Base-by-base conservation (phyloP, 2,888 invertebrate genomes). In the Aphrophora alni region DNA sequence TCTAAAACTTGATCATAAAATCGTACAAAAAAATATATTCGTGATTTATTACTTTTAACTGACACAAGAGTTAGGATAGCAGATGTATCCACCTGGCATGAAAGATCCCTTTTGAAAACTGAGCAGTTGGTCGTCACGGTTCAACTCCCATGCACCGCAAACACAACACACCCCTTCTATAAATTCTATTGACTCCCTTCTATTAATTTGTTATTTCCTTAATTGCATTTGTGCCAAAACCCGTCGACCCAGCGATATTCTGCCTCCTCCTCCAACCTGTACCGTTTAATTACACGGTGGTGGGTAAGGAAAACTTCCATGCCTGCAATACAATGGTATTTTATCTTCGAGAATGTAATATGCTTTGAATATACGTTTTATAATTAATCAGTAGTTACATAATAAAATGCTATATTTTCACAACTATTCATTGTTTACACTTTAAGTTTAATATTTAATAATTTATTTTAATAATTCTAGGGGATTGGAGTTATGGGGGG, bases 401-500 rank as follows among this genome's bases (percentile, higher is more conserved):
- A n/a, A n/a, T n/a, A n/a, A n/a, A n/a, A n/a, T n/a, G n/a, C n/a
- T n/a, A n/a, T n/a, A n/a, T n/a, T n/a, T n/a, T n/a, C n/a, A n/a
- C n/a, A 33, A 33, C 33, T 33, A 33, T 33, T 7, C 33, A 10
- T 33, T 33, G 10, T 33, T 33, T 33, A 44, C 2, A 44, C 12
- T 7, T 17, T 44, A n/a, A n/a, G n/a, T 59, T 59, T 21, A 59
- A 21, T 26, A 27, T 25, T 25, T 74, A 38, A 51, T 5, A 1
- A 12, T 38, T 77, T n/a, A 71, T 26, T 38, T 1, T 70, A 69
- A 0, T 75, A 38, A 69, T 75, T 75, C 21, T 59, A 75, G 75
- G 81, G 28, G 44, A 72, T 27, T 28, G n/a, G 33, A 25, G 73
- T 33, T 59, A 77, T 81, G 78, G 81, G 75, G 21, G 78, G 69